Base-by-base conservation (phyloP, 2,113 vertebrate species). In the Chaetorhynchus papuensis region DNA sequence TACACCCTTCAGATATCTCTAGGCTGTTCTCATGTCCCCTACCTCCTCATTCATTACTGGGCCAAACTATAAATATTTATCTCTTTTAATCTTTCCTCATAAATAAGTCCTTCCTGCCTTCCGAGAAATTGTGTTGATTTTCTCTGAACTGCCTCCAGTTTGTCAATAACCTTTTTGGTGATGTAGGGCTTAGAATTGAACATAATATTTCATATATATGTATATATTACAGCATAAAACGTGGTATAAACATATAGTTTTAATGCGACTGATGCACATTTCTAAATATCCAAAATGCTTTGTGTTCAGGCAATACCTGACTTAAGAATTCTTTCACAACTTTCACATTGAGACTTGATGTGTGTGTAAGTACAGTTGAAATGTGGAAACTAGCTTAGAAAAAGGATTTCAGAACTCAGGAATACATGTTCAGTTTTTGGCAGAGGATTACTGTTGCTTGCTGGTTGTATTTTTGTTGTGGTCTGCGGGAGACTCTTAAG, bases 81-180 rank as follows among this genome's bases (percentile, higher is more conserved):
- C 60, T 92, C 56, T 87, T 94, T 91, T 94, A 95, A 85, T 94
- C 94, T 95, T 96, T 86, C 45, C n/a, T 89, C 64, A 74, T 90
- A 97, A 96, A 92, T 96, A 96, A 96, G 44, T 57, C 64, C 90
- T 97, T 96, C 94, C 92, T 96, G 93, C 65, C 76, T 97, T 94
- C 94, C 18, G 60, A 96, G 92, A 97, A 96, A 59, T 64, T 49
- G 42, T 90, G 83, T 30, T 83, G 76, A 44, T 74, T 90, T 93
- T 96, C 86, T 96, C 83, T 95, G 92, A 96, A 96, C 85, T 94
- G 83, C 28, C 80, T 96, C 94, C 90, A 94, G 80, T 93, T 97
- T 93, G 88, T 96, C 93, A 94, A 85, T 91, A 96, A 78, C 61
- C 41, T 81, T 93, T 93, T 87, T 93, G 44, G 68, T 90, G 69